Base-by-base conservation (phyloP, 2,888 invertebrate genomes). In the Phaedon cochleariae region DNA sequence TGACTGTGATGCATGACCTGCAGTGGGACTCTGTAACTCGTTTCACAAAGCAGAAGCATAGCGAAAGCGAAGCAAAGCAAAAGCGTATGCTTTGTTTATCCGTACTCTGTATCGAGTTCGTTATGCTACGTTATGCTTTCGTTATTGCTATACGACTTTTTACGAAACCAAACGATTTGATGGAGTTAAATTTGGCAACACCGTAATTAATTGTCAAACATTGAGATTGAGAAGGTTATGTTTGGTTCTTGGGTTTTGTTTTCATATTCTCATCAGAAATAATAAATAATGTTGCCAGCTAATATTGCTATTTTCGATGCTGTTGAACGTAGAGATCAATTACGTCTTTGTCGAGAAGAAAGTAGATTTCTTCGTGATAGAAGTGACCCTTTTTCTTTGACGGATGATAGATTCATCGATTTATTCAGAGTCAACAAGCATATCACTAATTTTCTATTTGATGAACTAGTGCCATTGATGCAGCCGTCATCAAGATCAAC, bases 91-190 rank as follows among this genome's bases (percentile, higher is more conserved):
- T 49, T 20, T 22, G 49, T 21, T 49, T 18, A n/a, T 49, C 9
- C 49, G 49, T 49, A 49, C 49, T 17, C 49, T 20, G 49, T 49
- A 49, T 49, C 49, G 17, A 49, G 20, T 49, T 49, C 49, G 49
- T 49, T 49, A 49, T 49, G 49, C 49, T 49, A n/a, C 49, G 49
- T 49, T 49, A 49, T 49, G 21, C 49, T 49, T 49, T 49, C 49
- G 49, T 21, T 21, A 49, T 20, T 15, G 49, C 15, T 9, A 5
- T 49, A 21, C 49, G 49, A 18, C 49, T 49, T 49, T 22, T n/a
- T 49, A 49, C 49, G 49, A 49, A 20, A 21, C 18, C 10, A 21
- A 2, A 49, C 49, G 17, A 49, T 34, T 9, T 34, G 31, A 34
- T 34, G 31, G 6, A 10, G 31, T 34, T 34, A 10, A 10, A 10